Evolutionary conservation across 2,113 vertebrate genomes (phyloP).

Genomic region (Psilopsiagon aymara): DNA sequence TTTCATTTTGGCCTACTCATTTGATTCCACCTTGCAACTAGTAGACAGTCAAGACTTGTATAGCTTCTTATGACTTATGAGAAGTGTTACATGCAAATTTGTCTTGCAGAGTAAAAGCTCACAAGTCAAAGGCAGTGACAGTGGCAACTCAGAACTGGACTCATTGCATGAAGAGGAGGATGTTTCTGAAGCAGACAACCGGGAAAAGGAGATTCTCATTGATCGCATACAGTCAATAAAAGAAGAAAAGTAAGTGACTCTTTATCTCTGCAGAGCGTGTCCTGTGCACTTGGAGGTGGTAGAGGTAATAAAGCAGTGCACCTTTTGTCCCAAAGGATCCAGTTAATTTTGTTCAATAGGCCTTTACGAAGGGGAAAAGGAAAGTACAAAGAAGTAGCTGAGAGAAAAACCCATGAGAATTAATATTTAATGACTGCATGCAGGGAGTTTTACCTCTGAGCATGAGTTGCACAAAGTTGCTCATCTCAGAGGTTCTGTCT

Average conservation of each 20-base stretch:
- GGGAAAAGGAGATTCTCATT: constrained; percentile 85
- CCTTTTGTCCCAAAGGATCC: neutral
- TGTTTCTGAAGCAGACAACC: constrained; percentile 81
- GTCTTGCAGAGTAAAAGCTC: constrained; percentile 74
- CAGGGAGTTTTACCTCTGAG: neutral
- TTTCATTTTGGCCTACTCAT: neutral
- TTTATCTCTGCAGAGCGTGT: neutral
- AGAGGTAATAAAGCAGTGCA: neutral
- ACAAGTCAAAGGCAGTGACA: constrained; percentile 11
- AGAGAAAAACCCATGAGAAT: neutral
- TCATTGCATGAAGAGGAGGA: constrained; percentile 83
- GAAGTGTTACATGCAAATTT: neutral
- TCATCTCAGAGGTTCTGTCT: neutral
- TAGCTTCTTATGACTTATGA: neutral
- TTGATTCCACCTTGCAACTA: neutral
- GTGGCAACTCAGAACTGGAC: constrained; percentile 66
- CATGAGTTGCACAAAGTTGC: neutral
- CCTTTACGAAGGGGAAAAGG: neutral
- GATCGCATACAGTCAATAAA: constrained; percentile 94
- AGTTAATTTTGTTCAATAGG: neutral
- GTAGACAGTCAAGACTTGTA: neutral
- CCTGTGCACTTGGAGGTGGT: neutral
- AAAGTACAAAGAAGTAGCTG: neutral
- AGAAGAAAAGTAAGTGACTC: constrained; percentile 89
- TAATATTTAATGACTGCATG: neutral